phyloP scores from a whole-genome alignment of 2,797 vertebrate genomes.

The Knipowitschia caucasica region DNA sequence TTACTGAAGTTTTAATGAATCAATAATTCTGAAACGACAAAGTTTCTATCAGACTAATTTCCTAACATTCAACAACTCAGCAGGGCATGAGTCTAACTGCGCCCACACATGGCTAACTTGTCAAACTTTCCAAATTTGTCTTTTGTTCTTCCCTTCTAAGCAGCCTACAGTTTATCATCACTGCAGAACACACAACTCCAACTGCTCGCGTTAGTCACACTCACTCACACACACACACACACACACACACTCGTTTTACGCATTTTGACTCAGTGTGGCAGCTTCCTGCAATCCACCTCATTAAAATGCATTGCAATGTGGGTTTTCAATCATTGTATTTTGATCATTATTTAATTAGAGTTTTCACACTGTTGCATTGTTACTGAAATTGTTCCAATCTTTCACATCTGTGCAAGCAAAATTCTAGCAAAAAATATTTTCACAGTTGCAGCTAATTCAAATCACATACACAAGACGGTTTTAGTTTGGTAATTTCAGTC shows the following conservation, averaged over 20 bases:
- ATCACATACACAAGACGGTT: too few relatives aligned
- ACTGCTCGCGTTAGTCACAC: constrained; percentile 42
- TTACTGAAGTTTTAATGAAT: too few relatives aligned
- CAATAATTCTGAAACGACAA: too few relatives aligned
- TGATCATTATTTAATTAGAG: too few relatives aligned
- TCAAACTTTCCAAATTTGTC: constrained; percentile 43
- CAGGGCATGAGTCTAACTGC: neutral
- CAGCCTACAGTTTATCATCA: constrained; percentile 42
- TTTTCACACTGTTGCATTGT: constrained; percentile 13
- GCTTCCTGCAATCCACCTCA: constrained; percentile 37
- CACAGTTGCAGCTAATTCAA: too few relatives aligned
- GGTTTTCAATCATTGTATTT: constrained; percentile 28
- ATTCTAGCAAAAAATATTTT: too few relatives aligned
- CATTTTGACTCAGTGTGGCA: constrained; percentile 30
- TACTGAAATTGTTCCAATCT: too few relatives aligned
- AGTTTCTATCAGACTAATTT: neutral
- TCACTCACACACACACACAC: too few relatives aligned
- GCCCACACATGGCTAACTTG: constrained; percentile 33
- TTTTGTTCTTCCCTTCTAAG: constrained; percentile 36
- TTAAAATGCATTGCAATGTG: constrained; percentile 34
- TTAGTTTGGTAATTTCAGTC: too few relatives aligned
- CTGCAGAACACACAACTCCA: constrained; percentile 22
- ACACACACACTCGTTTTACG: constrained; percentile 44
- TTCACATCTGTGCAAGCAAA: too few relatives aligned
- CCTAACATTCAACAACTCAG: neutral